These are phyloP conservation scores for Drosophila athabasca DNA, from an alignment of 1,140 invertebrate genomes.

Conservation along the genomic window DNA sequence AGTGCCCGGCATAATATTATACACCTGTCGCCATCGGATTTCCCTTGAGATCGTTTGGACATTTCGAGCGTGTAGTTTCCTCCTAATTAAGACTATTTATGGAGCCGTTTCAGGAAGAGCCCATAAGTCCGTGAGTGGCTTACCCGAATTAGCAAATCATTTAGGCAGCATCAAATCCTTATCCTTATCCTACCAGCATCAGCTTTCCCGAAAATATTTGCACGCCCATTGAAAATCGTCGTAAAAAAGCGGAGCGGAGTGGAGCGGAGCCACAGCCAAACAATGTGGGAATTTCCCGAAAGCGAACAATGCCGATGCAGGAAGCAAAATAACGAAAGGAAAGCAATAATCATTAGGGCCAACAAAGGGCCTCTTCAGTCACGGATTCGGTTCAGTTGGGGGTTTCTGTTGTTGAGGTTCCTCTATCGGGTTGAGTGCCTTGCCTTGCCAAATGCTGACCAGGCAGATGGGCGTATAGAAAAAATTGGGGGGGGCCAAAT, in stretches of 20 bases:
- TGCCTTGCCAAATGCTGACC: conserved; percentile 57
- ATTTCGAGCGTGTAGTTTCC: not conserved
- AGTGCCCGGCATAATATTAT: too few species aligned
- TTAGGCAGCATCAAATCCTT: conserved; percentile 60
- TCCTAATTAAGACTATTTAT: conserved; percentile 34
- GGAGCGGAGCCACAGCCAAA: conserved; percentile 39
- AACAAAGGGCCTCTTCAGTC: conserved; percentile 54
- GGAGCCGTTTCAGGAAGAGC: not conserved
- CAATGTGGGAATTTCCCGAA: conserved; percentile 50
- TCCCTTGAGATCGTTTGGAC: too few species aligned
- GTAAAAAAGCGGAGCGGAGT: conserved; percentile 29
- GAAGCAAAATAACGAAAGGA: conserved; percentile 30
- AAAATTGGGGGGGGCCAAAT: conserved; percentile 59
- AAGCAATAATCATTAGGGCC: conserved; percentile 73
- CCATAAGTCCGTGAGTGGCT: conserved; percentile 18
- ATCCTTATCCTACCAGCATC: conserved; percentile 51
- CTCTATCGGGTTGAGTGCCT: conserved; percentile 59
- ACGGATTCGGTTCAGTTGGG: conserved; percentile 21
- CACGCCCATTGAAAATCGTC: conserved; percentile 60
- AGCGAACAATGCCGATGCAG: conserved; percentile 44
- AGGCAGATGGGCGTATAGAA: conserved; percentile 30
- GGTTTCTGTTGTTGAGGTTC: conserved; percentile 40
- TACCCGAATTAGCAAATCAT: conserved; percentile 61
- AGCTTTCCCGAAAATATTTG: conserved; percentile 35
- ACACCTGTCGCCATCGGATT: too few species aligned